phyloP scores from a whole-genome alignment of 1,140 invertebrate genomes.

The Neodiprion lecontei region DNA sequence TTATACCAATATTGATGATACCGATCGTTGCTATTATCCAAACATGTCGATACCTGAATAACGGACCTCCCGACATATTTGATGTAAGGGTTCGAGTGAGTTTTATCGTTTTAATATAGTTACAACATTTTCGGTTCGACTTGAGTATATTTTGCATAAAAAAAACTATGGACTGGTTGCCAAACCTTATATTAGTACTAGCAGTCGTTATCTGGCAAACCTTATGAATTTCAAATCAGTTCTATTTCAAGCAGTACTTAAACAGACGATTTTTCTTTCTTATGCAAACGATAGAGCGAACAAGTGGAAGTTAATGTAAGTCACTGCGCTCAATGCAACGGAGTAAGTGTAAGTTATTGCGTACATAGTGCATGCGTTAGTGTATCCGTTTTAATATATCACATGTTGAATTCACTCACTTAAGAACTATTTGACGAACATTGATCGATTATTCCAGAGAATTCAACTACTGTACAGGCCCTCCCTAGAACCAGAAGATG shows the following conservation, averaged over 20 bases:
- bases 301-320: conserved; percentile 55
- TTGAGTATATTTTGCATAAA: too few relatives aligned
- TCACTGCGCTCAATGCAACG: conserved; percentile 59
- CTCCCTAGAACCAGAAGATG: conserved; percentile 61
- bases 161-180: too few relatives aligned
- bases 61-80: conserved; percentile 83
- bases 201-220: too few relatives aligned
- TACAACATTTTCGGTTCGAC: not conserved
- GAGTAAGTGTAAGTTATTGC: conserved; percentile 48
- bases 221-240: too few relatives aligned
- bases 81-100: conserved; percentile 71
- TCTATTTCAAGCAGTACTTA: too few relatives aligned
- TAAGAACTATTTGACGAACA: not conserved
- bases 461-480: conserved; percentile 78
- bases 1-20: conserved; percentile 77
- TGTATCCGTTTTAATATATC: not conserved
- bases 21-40: conserved; percentile 82
- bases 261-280: conserved; percentile 24
- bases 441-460: conserved; percentile 63
- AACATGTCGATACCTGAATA: conserved; percentile 81
- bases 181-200: too few relatives aligned
- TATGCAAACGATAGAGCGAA: conserved; percentile 52
- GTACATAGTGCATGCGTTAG: not conserved
- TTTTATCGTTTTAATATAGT: not conserved
- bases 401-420: not conserved